A percentile compares a stretch with the other conserved stretches of the same genome.
Conservation (phyloP, 2,888 invertebrate genomes). For the Drosophila neonasuta region DNA sequence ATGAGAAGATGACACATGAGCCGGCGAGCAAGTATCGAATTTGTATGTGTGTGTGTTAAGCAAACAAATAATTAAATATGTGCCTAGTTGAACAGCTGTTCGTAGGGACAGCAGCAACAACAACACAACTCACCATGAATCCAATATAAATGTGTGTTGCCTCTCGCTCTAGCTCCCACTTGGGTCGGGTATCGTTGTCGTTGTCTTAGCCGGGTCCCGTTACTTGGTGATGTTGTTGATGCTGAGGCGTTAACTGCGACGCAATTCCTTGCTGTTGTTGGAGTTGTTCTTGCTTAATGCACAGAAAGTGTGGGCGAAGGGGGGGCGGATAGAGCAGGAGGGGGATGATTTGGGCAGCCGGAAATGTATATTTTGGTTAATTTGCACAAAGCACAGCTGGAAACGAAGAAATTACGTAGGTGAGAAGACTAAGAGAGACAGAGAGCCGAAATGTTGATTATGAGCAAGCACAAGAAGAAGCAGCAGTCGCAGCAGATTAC, state of each 20-base stretch:
- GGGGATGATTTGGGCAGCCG: conserved; percentile 44
- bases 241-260: conserved; percentile 28
- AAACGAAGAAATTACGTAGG: conserved; percentile 73
- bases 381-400: conserved; percentile 75
- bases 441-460: conserved; percentile 50
- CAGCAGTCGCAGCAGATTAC: conserved; percentile 26
- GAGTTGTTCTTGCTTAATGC: conserved; percentile 20
- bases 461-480: conserved; percentile 38
- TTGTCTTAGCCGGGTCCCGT: conserved; percentile 1
- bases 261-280: conserved; percentile 15
- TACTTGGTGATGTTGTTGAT: conserved; percentile 30
- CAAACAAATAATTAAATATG: conserved; percentile 74
- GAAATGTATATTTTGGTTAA: conserved; percentile 76
- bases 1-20: conserved; percentile 53
- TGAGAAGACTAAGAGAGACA: conserved; percentile 28
- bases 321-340: conserved; percentile 10
- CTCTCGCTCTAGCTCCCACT: conserved; percentile 49
- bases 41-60: conserved; percentile 42
- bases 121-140: conserved; percentile 69
- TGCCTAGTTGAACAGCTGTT: conserved; percentile 65
- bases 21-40: conserved; percentile 34
- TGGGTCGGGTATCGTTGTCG: conserved; percentile 31
- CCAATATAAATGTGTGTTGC: conserved; percentile 58
- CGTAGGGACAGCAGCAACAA: conserved; percentile 15
- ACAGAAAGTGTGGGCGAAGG: conserved; percentile 10